Evolutionary conservation across 2,113 vertebrate genomes (phyloP), one percentile per base, ranked within the genome.

Genomic region (Pomatorhinus ruficollis): DNA sequence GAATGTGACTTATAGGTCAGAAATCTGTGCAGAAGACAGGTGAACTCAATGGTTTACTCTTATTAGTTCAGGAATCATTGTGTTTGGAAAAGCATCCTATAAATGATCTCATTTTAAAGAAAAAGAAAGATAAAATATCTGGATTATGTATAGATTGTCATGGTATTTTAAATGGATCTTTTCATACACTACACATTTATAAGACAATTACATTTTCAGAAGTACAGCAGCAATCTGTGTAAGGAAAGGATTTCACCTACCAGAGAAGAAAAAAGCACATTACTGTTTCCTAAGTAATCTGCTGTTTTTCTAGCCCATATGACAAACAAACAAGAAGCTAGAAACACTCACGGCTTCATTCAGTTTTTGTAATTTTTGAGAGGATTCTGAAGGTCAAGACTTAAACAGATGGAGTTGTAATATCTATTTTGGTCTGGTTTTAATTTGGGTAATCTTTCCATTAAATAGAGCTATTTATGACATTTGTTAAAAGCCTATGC

Each of bases 401-500:
- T 96, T 87, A 93, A 96, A 96, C 68, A 96, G 84, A 97, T 74
- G 40, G 93, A 97, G 93, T 81, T 94, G 70, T 97, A 97, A 98
- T 97, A 97, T 98, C 97, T 98, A 95, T 98, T 98, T 98, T 98
- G 94, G 97, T 97, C 97, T 97, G 96, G 96, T 53, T 98, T 98
- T 97, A 98, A 98, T 98, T 98, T 97, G 97, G 92, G 69, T 97
- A 97, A 97, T 97, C 97, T 94, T 97, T 97, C 94, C 95, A 98
- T 98, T 98, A 97, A 97, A 97, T 93, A 94, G 92, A 97, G 97
- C 97, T 98, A 98, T 98, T 98, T 98, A 98, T 98, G 97, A 98
- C 97, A 97, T 98, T 98, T 98, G 97, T 98, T 98, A 98, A 98
- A 98, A 98, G 98, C 97, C 96, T 97, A 96, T 97, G 96, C 97